Evolutionary conservation across 2,888 invertebrate species (phyloP), one percentile per base, ranked within the genome.

Genomic region (Drosophila colorata): DNA sequence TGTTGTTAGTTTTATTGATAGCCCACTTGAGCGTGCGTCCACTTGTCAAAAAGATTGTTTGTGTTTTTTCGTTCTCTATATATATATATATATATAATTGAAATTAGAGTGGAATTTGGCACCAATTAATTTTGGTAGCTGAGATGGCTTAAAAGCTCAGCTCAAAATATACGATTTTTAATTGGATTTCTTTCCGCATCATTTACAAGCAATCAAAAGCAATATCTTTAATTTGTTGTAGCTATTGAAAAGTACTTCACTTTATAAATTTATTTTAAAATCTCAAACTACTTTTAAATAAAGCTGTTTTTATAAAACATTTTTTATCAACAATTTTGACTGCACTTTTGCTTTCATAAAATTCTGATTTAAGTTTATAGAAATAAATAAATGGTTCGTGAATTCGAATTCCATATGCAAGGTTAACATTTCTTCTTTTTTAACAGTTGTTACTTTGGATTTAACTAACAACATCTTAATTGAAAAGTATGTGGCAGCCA

Each of bases 1-100:
- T 51, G 47, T 60, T 60, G 16, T 64, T 56, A 38, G 43, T 57
- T 69, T 70, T 61, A 70, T 68, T 73, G 72, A 71, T 67, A 67
- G 55, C 31, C 38, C 35, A 49, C 44, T 57, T 57, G 18, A 63
- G 53, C 35, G 48, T 7, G 13, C 23, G 16, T 43, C 31, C 60
- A 70, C 69, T 65, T 74, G 69, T 41, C 43, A 33, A 48, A 23
- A 28, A 41, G 18, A 35, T 48, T 38, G 28, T 23, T 18, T 58
- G 11, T 51, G 46, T 8, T 37, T 57, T 56, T 57, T 56, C 37
- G 18, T 11, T 43, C 5, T 13, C 16, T 2, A 28, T 37, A n/a
- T n/a, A n/a, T n/a, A n/a, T n/a, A n/a, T n/a, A n/a, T n/a, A 6
- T 28, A 6, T 37, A 16, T 20, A 8, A 1, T 44, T 25, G 28